Conservation (phyloP, 2,113 vertebrate species). For the Leuciscus idus region DNA sequence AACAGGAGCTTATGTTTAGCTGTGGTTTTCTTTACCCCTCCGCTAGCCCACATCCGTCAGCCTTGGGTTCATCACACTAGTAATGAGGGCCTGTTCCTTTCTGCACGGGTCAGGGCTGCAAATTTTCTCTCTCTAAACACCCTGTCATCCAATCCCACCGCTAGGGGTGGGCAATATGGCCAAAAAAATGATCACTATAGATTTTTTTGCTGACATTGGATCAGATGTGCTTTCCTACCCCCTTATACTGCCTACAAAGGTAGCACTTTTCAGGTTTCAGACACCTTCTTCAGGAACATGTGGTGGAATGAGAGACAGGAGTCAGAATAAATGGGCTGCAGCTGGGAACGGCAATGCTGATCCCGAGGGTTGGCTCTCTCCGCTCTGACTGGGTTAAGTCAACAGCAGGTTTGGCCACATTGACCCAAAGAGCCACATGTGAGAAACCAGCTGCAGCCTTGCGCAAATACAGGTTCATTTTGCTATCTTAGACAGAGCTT, state of each 20-base stretch:
- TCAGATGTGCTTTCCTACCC: not conserved
- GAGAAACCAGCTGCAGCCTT: constrained; percentile 34
- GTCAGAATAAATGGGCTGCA: not conserved
- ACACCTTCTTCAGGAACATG: not conserved
- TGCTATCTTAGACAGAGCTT: not conserved
- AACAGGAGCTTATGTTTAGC: not conserved
- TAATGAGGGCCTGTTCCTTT: constrained; percentile 9
- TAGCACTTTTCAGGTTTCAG: not conserved
- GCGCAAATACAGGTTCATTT: constrained; percentile 17
- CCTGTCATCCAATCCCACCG: not conserved
- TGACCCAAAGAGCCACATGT: constrained; percentile 16
- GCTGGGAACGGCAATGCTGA: not conserved
- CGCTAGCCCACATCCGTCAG: not conserved
- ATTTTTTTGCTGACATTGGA: not conserved
- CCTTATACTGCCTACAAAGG: not conserved
- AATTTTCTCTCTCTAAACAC: constrained; percentile 11
- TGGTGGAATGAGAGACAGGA: not conserved
- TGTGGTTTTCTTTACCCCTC: constrained; percentile 19
- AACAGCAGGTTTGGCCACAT: constrained; percentile 38
- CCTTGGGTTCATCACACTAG: not conserved
- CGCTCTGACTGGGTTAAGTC: constrained; percentile 38
- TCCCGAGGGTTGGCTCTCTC: constrained; percentile 8
- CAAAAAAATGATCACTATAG: too few species aligned
- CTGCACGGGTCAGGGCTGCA: not conserved
- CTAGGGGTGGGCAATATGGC: too few species aligned